Percentiles rank a stretch among this genome's conserved stretches.
These are phyloP conservation scores for Hyles euphorbiae DNA, from an alignment of 1,140 invertebrate genomes.

Conservation along the genomic window DNA sequence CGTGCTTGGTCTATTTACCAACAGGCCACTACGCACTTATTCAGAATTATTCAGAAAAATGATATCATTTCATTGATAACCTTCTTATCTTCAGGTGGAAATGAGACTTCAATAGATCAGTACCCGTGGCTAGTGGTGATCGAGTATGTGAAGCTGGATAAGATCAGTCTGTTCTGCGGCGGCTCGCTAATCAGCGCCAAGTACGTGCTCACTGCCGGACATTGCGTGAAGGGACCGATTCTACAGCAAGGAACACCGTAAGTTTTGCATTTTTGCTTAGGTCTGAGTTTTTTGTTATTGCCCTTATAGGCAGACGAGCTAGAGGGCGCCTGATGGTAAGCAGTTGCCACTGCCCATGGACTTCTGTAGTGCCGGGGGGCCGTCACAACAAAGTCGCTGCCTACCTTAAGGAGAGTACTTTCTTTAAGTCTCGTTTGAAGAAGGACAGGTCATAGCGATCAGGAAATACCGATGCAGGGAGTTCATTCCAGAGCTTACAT, in stretches of 20 bases:
- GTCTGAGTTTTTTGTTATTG: constrained; percentile 2
- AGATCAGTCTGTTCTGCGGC: constrained; percentile 1
- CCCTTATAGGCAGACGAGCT: background rate
- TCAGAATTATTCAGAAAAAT: too few relatives aligned
- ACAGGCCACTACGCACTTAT: too few relatives aligned
- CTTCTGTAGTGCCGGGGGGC: too few relatives aligned
- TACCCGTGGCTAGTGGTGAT: constrained; percentile 12
- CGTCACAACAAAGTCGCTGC: too few relatives aligned
- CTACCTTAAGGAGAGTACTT: too few relatives aligned
- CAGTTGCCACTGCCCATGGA: background rate
- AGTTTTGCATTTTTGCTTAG: too few relatives aligned
- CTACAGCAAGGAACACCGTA: constrained; percentile 27
- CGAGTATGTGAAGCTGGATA: constrained; percentile 3
- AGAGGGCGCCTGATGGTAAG: background rate
- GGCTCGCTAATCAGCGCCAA: constrained; percentile 8
- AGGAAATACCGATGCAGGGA: too few relatives aligned
- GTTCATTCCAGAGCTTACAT: too few relatives aligned
- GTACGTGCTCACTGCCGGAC: constrained; percentile 13
- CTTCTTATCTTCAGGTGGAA: constrained; percentile 32
- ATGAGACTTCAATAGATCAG: constrained; percentile 13
- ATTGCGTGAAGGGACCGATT: constrained; percentile 3
- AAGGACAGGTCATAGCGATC: too few relatives aligned
- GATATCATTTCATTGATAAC: too few relatives aligned
- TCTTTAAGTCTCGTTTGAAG: too few relatives aligned
- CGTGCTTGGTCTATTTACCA: too few relatives aligned